Evolutionary conservation across 1,140 invertebrate genomes (phyloP), one percentile per base, ranked within the genome.

Genomic region (Paraescarpia echinospica): DNA sequence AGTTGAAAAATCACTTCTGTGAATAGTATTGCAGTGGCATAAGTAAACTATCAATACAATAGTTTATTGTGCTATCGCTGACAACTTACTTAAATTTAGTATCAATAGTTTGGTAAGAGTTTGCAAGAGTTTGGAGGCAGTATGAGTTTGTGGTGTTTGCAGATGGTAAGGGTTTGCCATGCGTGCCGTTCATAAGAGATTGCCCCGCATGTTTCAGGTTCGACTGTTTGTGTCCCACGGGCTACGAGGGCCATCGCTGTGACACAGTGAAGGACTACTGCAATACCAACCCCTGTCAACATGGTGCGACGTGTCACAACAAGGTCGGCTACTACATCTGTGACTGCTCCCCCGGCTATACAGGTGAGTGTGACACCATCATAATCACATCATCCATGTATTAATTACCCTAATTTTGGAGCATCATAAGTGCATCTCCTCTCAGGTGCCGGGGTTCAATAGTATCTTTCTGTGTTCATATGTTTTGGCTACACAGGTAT

Each of bases 181-280:
- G n/a, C n/a, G n/a, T 41, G 41, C 4, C 41, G 41, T 12, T 41
- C n/a, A n/a, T n/a, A n/a, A n/a, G 41, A 41, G 41, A 6, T 41
- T 41, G 41, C 12, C 4, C 4, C 41, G 33, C 14, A 34, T 90
- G 33, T 89, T 33, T 8, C 35, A 93, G 93, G 91, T 93, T 93
- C 91, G 92, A 93, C 27, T 99, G 98, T 96, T 96, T 97, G 1
- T 99, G 98, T 95, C 97, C 97, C 0, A 94, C 97, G 1, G 98
- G 98, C 33, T 99, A 97, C 96, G 97, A 97, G 4, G 98, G 98
- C 18, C 92, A 96, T 33, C 97, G 97, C 93, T 99, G 98, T 96
- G 98, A 98, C 88, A 96, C 97, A 1, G 97, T 98, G 94, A 96
- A 97, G 27, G 94, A 96, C 91, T 95, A 96, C 41, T 96, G 96